Base-by-base conservation (phyloP, 2,797 vertebrate species). In the Fistularia tabacaria region DNA sequence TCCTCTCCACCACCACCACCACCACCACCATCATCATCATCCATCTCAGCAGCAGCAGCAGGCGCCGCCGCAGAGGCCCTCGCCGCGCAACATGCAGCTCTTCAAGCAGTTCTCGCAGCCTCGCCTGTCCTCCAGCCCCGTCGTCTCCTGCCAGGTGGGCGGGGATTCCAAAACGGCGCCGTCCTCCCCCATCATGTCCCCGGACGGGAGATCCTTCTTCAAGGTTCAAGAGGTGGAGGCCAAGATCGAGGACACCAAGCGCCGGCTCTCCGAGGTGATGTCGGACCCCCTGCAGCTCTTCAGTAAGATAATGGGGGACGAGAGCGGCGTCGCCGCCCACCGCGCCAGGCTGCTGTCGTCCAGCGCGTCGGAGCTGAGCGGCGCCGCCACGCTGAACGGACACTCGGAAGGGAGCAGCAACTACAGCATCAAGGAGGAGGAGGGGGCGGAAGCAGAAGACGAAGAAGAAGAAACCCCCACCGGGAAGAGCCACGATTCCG, bases 81-180 rank as follows among this genome's bases (percentile, higher is more conserved):
- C 90, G 0, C 88, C 92, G 51, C 90, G 97, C 71, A 98, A 99
- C 85, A 87, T 98, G 71, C 95, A 97, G 81, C 91, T 99, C 14
- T 97, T 98, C 83, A 98, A 98, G 83, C 95, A 96, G 86, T 97
- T 99, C 82, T 93, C 95, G n/a, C 97, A 99, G 58, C 93, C 96
- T 36, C 94, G 95, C 86, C 57, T 94, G n/a, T 85, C 86, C 80
- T 88, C 94, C n/a, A 74, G 88, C 62, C 74, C 83, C 0, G 87
- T 92, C 13, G 83, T 90, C 14, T 92, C 92, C 77, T 65, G 67
- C 9, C 51, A 80, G 50, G 49, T 75, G 6, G 83, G 84, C 1
- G 85, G 95, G 1, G 95, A 99, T 83, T 98, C 97, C 59, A 99
- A 99, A 90, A 99, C 97, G 0, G 97, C 97, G 1, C 97, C 97